Base-by-base conservation (phyloP, 2,797 vertebrate genomes). In the Ptychadena robeensis region DNA sequence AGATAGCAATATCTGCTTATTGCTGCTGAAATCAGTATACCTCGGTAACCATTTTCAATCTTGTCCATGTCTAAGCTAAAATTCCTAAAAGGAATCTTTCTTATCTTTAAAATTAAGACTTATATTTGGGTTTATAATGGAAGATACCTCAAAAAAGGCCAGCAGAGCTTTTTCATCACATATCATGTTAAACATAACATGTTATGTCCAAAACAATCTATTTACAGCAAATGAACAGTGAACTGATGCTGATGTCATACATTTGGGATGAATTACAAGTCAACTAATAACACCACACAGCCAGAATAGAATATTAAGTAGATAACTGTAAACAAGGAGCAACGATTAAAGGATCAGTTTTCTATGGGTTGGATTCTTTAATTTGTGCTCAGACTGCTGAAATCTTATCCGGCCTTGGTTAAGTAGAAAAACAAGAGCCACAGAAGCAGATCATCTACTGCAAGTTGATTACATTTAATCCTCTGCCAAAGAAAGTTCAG, bases 361-460 rank as follows among this genome's bases (percentile, higher is more conserved):
- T 25, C 30, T 30, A 9, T 30, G 48, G 30, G 15, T n/a, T 32
- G 77, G 71, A 84, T 74, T 75, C 34, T 63, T 38, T 7, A 22
- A 68, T 38, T 69, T 74, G 28, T 73, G 53, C 27, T 72, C 37
- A 71, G 67, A 34, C 63, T 68, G 48, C 64, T 70, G 77, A 80
- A 68, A 75, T 74, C 22, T 14, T 80, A 75, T 74, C 25, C 64
- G 69, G 9, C 28, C 53, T 80, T 44, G 37, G 38, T 69, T 64
- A 75, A 38, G 57, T 25, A 53, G 63, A 70, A 80, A 83, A 80
- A 80, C 79, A 68, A 75, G 77, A 80, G n/a, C 27, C 71, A 28
- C 37, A 69, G 63, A 65, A 34, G 53, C 76, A 79, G n/a, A 73
- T 67, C 74, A 73, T 68, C 27, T 32, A 31, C 7, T 67, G 15